Conservation (phyloP, 2,888 invertebrate species). For the Coenonympha arcania region DNA sequence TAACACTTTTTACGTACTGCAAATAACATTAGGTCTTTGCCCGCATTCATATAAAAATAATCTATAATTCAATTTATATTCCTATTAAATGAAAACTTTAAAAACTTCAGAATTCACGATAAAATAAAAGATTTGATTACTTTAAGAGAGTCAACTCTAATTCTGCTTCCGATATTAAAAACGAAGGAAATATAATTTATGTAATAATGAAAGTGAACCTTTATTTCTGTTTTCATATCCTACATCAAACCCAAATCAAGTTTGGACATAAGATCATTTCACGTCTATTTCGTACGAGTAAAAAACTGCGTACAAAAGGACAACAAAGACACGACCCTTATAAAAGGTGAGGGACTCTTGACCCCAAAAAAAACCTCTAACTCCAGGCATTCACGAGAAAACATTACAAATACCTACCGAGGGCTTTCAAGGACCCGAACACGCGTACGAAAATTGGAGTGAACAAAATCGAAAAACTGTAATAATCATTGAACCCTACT, state of each 20-base stretch:
- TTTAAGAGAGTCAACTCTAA: too few relatives aligned
- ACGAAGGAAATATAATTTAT: not conserved
- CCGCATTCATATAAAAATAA: too few relatives aligned
- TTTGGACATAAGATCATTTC: not conserved
- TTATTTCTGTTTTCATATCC: not conserved
- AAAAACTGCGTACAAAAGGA: conserved; percentile 2
- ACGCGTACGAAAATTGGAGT: conserved; percentile 19
- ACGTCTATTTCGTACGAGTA: not conserved
- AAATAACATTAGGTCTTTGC: too few relatives aligned
- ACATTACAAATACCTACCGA: conserved; percentile 6
- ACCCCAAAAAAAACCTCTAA: conserved; percentile 4
- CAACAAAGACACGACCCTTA: conserved; percentile 4
- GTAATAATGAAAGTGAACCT: not conserved
- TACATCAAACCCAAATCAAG: conserved; percentile 3
- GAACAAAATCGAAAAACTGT: conserved; percentile 9
- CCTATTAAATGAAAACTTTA: too few relatives aligned
- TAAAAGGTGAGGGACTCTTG: conserved; percentile 5
- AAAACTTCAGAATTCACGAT: too few relatives aligned
- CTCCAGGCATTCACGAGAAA: conserved; percentile 3
- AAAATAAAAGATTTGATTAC: too few relatives aligned
- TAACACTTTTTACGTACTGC: too few relatives aligned
- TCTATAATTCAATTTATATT: too few relatives aligned
- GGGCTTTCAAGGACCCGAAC: conserved; percentile 2
- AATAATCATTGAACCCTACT: conserved; percentile 12
- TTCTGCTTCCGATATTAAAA: not conserved